A percentile compares a stretch with the other conserved stretches of the same genome.
Evolutionary conservation across 2,888 invertebrate genomes (phyloP).

Genomic region (Conomelus anceps): DNA sequence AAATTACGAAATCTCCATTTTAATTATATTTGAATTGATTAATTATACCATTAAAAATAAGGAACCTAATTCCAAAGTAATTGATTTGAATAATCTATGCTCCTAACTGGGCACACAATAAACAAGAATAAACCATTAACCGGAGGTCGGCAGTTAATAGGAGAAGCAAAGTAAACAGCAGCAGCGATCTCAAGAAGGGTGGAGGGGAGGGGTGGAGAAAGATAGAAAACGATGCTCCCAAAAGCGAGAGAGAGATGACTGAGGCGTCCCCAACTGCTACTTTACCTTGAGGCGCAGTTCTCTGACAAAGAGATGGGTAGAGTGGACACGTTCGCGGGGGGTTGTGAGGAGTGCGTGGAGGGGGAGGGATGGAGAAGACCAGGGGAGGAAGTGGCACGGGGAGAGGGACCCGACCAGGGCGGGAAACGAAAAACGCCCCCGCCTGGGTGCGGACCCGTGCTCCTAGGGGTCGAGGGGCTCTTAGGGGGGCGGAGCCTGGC

Average conservation of each 20-base stretch:
- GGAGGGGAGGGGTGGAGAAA: background rate
- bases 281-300: constrained; percentile 21
- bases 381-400: constrained; percentile 46
- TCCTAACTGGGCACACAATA: background rate
- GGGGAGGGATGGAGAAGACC: constrained; percentile 43
- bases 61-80: too few species aligned
- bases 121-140: background rate
- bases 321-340: constrained; percentile 36
- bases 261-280: background rate
- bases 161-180: background rate
- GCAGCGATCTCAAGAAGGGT: background rate
- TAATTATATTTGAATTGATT: too few species aligned
- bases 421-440: constrained; percentile 35
- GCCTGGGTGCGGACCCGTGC: background rate
- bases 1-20: too few species aligned
- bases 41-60: too few species aligned
- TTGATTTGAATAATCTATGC: background rate
- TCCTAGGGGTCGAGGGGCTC: constrained; percentile 18
- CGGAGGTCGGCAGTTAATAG: background rate
- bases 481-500: constrained; percentile 10
- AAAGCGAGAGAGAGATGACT: background rate
- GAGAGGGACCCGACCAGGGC: constrained; percentile 37
- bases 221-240: too few species aligned
- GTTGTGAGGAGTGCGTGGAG: constrained; percentile 26
- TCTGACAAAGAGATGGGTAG: constrained; percentile 38